These are phyloP conservation scores for Dinothrombium tinctorium DNA, from an alignment of 1,140 invertebrate genomes.

Conservation along the genomic window DNA sequence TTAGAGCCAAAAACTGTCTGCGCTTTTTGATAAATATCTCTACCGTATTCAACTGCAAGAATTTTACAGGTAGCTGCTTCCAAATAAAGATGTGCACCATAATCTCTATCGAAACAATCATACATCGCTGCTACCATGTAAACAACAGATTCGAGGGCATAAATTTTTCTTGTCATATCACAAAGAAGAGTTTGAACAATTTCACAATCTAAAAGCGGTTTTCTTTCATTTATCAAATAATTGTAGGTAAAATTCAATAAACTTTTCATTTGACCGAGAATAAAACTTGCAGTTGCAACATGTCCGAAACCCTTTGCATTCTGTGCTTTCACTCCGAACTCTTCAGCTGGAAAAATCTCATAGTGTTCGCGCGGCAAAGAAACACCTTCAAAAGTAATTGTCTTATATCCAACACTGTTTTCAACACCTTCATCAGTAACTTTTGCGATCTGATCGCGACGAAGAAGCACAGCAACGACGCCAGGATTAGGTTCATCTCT, in stretches of 20 bases:
- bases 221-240: conserved; percentile 7
- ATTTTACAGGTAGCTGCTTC: conserved; percentile 25
- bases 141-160: conserved; percentile 49
- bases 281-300: conserved; percentile 1
- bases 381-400: conserved; percentile 6
- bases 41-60: conserved; percentile 4
- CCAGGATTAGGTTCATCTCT: not conserved
- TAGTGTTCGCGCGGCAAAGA: not conserved
- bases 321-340: not conserved
- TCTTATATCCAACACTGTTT: conserved; percentile 5
- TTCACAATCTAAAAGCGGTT: conserved; percentile 8
- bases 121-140: conserved; percentile 43
- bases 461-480: conserved; percentile 8
- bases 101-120: conserved; percentile 32
- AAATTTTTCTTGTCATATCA: conserved; percentile 28
- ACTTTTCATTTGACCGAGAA: conserved; percentile 10
- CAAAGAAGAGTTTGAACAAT: conserved; percentile 26
- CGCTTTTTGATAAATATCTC: not conserved
- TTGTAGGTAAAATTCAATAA: conserved; percentile 2
- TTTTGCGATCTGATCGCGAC: not conserved
- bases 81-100: conserved; percentile 28
- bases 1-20: conserved; percentile 8
- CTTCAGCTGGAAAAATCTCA: conserved; percentile 5
- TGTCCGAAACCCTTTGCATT: conserved; percentile 11
- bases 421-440: conserved; percentile 5